Conservation (phyloP, 2,113 vertebrate genomes). For the Amblyopsis rosae region DNA sequence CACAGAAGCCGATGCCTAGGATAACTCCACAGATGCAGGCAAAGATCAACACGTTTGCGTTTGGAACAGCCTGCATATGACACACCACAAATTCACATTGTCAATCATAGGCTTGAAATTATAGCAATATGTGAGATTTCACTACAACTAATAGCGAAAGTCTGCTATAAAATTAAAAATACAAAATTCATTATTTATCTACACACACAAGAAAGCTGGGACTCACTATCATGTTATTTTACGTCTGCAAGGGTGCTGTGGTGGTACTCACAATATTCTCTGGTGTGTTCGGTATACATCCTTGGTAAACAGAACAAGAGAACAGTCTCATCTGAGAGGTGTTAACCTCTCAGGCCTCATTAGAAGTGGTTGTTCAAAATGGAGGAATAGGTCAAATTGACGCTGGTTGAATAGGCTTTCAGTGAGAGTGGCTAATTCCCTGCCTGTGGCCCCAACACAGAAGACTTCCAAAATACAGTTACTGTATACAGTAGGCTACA, state of each 20-base stretch:
- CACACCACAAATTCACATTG: conserved; percentile 32
- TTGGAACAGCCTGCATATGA: conserved; percentile 39
- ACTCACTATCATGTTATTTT: conserved; percentile 45
- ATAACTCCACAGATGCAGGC: conserved; percentile 75
- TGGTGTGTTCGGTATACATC: conserved; percentile 26
- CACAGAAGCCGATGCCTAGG: conserved; percentile 72
- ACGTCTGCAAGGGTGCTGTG: conserved; percentile 13
- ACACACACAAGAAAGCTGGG: too few relatives aligned
- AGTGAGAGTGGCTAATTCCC: conserved; percentile 42
- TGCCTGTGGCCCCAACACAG: conserved; percentile 16
- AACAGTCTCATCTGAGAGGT: conserved; percentile 8
- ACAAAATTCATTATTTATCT: too few relatives aligned
- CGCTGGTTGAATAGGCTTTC: conserved; percentile 66
- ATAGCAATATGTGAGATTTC: not conserved
- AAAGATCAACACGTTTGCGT: conserved; percentile 71
- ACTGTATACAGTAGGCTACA: too few relatives aligned
- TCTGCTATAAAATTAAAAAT: not conserved
- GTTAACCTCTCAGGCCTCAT: conserved; percentile 37
- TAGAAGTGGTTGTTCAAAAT: conserved; percentile 37
- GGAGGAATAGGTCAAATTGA: conserved; percentile 48
- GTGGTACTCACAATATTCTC: conserved; percentile 9
- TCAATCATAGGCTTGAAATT: conserved; percentile 26
- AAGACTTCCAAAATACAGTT: too few relatives aligned
- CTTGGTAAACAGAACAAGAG: conserved; percentile 19
- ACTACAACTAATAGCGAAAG: not conserved